Base-by-base conservation (phyloP, 2,797 vertebrate species). In the Poecilia velifera region DNA sequence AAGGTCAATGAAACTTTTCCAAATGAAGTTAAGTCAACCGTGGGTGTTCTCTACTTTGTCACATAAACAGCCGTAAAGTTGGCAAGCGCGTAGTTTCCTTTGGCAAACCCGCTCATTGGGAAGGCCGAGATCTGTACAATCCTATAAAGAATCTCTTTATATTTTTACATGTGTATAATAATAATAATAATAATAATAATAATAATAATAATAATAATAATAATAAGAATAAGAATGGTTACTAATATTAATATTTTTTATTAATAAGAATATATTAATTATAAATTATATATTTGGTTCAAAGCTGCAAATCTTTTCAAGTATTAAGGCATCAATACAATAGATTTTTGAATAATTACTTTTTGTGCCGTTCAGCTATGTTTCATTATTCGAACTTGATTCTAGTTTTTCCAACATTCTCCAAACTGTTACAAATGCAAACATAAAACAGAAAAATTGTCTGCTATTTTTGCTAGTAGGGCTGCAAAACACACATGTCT, bases 51-150 rank as follows among this genome's bases (percentile, higher is more conserved):
- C 71, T 79, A 53, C 77, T 90, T 87, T 89, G 94, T 92, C 94
- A 93, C 87, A 91, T 92, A 92, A 93, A 91, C 91, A 89, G 92
- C 79, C 87, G 71, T 84, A 25, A 83, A 89, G 80, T 85, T 90
- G 89, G 86, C 84, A 55, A 64, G 74, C 28, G 53, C 46, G 49
- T 74, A 76, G 79, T 87, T 90, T 84, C 78, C 88, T 55, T 87
- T 89, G 87, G 87, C 90, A 88, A 59, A 53, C 72, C 81, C 39
- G 25, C 74, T 81, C 2, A 81, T 77, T 89, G 82, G 68, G 76
- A 49, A 83, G 82, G 77, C 80, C 75, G 34, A 25, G 22, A 70
- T 41, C 39, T 70, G 25, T 41, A 25, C 20, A 68, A 22, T 25
- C 12, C 41, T 70, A 25, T 13, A 25, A 43, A 25, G 20, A 41